phyloP scores from a whole-genome alignment of 2,888 invertebrate species.

The Heliconius sara region DNA sequence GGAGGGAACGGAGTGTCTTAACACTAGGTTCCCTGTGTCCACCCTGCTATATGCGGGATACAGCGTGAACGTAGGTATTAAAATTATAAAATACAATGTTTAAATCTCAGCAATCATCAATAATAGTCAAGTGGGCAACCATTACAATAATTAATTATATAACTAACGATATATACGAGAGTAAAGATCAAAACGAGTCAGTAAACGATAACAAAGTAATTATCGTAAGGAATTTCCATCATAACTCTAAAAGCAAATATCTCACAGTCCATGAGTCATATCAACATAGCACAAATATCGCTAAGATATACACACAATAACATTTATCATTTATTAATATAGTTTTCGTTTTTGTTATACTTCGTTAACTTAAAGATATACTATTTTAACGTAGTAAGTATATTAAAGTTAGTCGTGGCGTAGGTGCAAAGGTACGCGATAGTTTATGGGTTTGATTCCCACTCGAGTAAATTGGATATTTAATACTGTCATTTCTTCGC shows the following conservation, averaged over 20 bases:
- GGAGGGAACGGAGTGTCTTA: no score
- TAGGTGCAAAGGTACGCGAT: no score
- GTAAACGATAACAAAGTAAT: slow-evolving; percentile 33
- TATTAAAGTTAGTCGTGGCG: no score
- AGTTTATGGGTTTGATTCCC: no score
- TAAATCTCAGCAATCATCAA: not conserved
- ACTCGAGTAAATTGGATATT: no score
- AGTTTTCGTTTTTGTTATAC: not conserved
- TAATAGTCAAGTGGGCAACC: not conserved
- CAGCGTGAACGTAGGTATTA: no score
- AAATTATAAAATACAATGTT: not conserved
- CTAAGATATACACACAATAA: not conserved
- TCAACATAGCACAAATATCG: not conserved
- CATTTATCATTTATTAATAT: slow-evolving; percentile 12
- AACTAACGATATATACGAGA: not conserved
- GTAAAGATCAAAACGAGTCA: slow-evolving; percentile 24
- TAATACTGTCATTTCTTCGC: no score
- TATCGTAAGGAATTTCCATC: slow-evolving; percentile 34
- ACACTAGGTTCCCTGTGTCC: no score
- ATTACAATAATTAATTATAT: slow-evolving; percentile 6
- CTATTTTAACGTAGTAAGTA: not conserved
- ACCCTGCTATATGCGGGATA: no score
- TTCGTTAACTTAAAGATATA: not conserved
- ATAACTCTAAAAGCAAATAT: slow-evolving; percentile 28
- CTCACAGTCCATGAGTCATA: slow-evolving; percentile 10